Evolutionary conservation across 2,113 vertebrate genomes (phyloP), one percentile per base, ranked within the genome.

Genomic region (Axis porcinus): DNA sequence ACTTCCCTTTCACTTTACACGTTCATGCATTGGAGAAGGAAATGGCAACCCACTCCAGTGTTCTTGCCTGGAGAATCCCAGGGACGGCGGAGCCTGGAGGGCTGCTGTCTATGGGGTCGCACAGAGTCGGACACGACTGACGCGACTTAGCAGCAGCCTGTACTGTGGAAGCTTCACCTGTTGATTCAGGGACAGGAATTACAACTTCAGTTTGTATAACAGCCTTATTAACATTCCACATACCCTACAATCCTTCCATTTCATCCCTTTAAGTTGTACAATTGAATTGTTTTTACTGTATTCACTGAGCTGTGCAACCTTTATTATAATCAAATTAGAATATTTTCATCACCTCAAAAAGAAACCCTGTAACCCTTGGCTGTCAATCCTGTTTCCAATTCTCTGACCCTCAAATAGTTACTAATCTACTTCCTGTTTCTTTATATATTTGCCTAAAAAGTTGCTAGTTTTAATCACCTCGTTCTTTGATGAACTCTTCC

Each of bases 171-270:
- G 27, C 33, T 45, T 91, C 12, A n/a, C 45, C 16, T 91, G 25
- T 25, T 95, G 33, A 28, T 58, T 89, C 57, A 95, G 36, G 43
- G 55, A 67, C 28, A 58, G 40, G 28, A 84, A 47, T 62, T 30
- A 89, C 27, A 92, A 40, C 33, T 87, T 94, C 16, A 3, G 30
- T 5, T 62, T 86, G n/a, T 81, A 36, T 33, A 86, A 9, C 11
- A 83, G n/a, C 11, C 45, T 89, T 87, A 30, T 86, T 96, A 81
- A 54, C 30, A 43, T 94, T 33, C 96, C 17, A 64, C 28, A 78
- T 23, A 19, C 6, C 28, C 27, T 23, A 10, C 5, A 50, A 25
- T 74, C 15, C 27, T 45, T 19, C 60, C 36, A 12, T n/a, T 76
- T 15, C 40, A 76, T 74, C 40, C 23, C 70, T 76, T 89, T 82